phyloP scores from a whole-genome alignment of 2,888 invertebrate species.

The Serrognathus titanus region DNA sequence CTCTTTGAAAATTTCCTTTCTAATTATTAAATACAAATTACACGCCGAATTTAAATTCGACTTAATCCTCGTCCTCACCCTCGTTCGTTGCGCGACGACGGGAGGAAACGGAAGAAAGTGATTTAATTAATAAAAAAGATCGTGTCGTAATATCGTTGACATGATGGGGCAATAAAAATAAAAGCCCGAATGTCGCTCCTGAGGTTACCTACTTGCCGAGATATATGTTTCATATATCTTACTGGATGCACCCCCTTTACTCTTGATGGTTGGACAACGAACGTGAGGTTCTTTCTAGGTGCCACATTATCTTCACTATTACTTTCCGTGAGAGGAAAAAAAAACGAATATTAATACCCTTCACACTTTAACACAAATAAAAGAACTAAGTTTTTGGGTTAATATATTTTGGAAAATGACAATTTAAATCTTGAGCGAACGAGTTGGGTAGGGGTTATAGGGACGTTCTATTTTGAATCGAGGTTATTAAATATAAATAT shows the following conservation, averaged over 20 bases:
- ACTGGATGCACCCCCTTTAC: conserved; percentile 11
- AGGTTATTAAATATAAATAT: conserved; percentile 33
- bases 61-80: no score
- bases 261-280: background rate
- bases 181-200: conserved; percentile 11
- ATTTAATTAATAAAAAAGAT: no score
- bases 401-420: no score
- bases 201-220: conserved; percentile 3
- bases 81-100: no score
- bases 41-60: no score
- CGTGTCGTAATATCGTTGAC: conserved; percentile 13
- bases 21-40: no score
- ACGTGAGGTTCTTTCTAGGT: background rate
- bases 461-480: conserved; percentile 24
- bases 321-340: background rate
- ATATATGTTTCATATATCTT: conserved; percentile 18
- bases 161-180: conserved; percentile 17
- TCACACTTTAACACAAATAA: background rate
- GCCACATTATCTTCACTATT: background rate
- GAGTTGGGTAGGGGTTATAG: background rate
- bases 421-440: no score
- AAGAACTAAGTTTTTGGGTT: background rate
- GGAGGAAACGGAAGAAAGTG: no score
- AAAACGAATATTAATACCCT: background rate
- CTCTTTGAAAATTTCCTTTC: background rate